A percentile compares a stretch with the other conserved stretches of the same genome.
These are phyloP conservation scores for Elysia chlorotica DNA, from an alignment of 1,140 invertebrate genomes.

Conservation along the genomic window DNA sequence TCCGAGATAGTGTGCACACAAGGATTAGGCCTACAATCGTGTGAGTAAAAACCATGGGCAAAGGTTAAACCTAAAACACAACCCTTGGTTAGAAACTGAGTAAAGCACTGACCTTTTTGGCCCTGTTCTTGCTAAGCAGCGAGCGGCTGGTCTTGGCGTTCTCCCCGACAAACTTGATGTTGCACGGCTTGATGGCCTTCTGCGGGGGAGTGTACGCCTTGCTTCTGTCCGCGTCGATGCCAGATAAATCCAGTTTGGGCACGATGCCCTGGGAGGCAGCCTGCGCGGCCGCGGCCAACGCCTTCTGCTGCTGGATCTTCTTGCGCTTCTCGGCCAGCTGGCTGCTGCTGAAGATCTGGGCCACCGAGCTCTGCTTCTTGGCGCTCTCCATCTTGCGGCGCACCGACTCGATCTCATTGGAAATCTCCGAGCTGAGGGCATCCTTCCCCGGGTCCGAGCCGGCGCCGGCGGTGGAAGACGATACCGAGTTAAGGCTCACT, in stretches of 20 bases:
- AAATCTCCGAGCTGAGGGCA: slow-evolving; percentile 14
- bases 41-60: too few relatives aligned
- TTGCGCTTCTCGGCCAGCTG: slow-evolving; percentile 30
- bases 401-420: slow-evolving; percentile 27
- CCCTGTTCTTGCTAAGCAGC: slow-evolving; percentile 42
- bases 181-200: slow-evolving; percentile 45
- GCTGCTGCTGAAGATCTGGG: slow-evolving; percentile 30
- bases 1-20: too few relatives aligned
- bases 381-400: slow-evolving; percentile 23
- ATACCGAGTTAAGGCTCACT: too few relatives aligned
- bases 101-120: too few relatives aligned
- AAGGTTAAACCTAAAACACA: too few relatives aligned
- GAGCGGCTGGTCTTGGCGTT: slow-evolving; percentile 35
- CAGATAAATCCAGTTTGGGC: slow-evolving; percentile 38
- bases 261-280: slow-evolving; percentile 10
- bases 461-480: too few relatives aligned
- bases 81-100: too few relatives aligned
- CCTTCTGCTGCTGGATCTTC: slow-evolving; percentile 27
- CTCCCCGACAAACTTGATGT: slow-evolving; percentile 42
- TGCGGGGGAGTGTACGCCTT: slow-evolving; percentile 30
- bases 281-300: not conserved
- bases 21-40: too few relatives aligned
- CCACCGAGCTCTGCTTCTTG: too few relatives aligned
- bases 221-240: slow-evolving; percentile 29
- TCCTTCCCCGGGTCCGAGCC: too few relatives aligned